A percentile compares a stretch with the other conserved stretches of the same genome.
Evolutionary conservation across 1,140 invertebrate species (phyloP).

Genomic region (Gryllus bimaculatus): DNA sequence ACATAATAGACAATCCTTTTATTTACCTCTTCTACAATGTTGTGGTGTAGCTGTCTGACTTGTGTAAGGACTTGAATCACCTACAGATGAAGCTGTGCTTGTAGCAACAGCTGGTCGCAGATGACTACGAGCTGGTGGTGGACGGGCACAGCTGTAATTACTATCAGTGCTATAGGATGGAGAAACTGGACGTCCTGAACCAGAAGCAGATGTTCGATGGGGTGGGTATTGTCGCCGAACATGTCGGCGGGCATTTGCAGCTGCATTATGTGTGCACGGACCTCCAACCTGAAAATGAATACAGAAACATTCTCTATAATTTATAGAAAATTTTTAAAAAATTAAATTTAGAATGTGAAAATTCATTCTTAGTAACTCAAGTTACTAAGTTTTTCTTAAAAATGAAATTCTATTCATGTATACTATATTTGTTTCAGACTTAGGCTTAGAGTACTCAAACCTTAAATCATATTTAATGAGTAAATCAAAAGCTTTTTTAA

Average conservation of each 20-base stretch:
- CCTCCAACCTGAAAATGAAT: not conserved
- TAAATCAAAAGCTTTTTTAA: too few species aligned
- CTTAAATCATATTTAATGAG: too few species aligned
- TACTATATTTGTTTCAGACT: too few species aligned
- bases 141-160: slow-evolving; percentile 34
- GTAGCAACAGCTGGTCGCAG: not conserved
- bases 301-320: too few species aligned
- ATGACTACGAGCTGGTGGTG: slow-evolving; percentile 7
- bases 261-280: not conserved
- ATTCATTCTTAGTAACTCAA: too few species aligned
- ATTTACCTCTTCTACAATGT: not conserved
- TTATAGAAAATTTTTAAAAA: too few species aligned
- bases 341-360: too few species aligned
- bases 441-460: too few species aligned
- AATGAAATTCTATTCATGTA: too few species aligned
- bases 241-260: not conserved
- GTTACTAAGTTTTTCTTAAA: too few species aligned
- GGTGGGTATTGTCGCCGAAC: not conserved
- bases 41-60: not conserved
- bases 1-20: not conserved
- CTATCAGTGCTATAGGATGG: slow-evolving; percentile 38
- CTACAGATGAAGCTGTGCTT: not conserved
- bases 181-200: slow-evolving; percentile 29
- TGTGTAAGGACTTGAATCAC: not conserved
- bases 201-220: slow-evolving; percentile 1